phyloP scores from a whole-genome alignment of 2,888 invertebrate species.

The Embidobia sp. region DNA sequence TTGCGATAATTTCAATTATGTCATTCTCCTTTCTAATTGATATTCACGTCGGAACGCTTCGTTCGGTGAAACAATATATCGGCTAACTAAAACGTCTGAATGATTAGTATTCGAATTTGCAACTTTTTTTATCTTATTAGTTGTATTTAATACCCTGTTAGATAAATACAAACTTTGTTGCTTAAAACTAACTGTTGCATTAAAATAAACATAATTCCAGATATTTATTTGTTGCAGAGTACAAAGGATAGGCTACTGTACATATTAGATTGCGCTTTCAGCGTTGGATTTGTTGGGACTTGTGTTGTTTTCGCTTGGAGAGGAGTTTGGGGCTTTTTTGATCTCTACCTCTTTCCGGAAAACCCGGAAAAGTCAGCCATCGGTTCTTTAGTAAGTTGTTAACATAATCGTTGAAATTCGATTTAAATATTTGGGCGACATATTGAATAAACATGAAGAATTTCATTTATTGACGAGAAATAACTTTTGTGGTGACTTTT shows the following conservation, averaged over 20 bases:
- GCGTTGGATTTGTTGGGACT: constrained; percentile 91
- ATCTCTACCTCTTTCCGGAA: constrained; percentile 90
- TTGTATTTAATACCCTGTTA: neutral
- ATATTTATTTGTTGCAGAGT: constrained; percentile 83
- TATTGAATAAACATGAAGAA: too few species aligned
- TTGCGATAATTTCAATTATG: constrained; percentile 34
- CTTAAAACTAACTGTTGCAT: too few species aligned
- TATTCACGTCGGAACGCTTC: constrained; percentile 12
- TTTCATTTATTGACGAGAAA: too few species aligned
- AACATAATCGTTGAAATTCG: too few species aligned
- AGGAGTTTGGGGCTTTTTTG: constrained; percentile 92
- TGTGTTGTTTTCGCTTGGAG: constrained; percentile 95
- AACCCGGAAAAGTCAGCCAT: constrained; percentile 87
- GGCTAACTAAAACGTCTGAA: constrained; percentile 10
- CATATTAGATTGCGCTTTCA: constrained; percentile 92
- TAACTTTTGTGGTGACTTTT: too few species aligned
- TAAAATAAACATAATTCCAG: neutral
- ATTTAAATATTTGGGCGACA: too few species aligned
- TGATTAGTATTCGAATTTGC: constrained; percentile 2
- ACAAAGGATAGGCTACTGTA: constrained; percentile 87
- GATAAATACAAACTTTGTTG: too few species aligned
- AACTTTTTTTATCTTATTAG: neutral
- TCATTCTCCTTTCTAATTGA: constrained; percentile 31
- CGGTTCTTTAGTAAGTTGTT: constrained; percentile 91
- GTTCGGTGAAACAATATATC: constrained; percentile 24